These are phyloP conservation scores for Andinoacara biseriatus DNA, from an alignment of 2,113 vertebrate species.

Conservation along the genomic window DNA sequence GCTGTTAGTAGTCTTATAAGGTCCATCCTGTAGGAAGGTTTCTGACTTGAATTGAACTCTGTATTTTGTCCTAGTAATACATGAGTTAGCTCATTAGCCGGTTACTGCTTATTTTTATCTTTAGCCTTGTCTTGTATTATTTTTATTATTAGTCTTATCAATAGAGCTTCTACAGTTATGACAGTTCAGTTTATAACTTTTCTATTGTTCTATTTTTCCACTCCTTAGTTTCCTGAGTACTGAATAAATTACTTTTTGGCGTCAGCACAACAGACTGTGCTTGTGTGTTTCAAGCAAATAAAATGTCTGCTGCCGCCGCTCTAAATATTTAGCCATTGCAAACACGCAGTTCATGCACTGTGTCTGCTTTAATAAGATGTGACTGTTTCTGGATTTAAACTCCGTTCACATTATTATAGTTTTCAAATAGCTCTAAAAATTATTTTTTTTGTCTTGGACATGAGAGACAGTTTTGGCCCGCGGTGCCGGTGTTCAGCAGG, in stretches of 20 bases:
- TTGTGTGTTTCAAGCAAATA: slow-evolving; percentile 55
- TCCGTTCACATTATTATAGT: slow-evolving; percentile 48
- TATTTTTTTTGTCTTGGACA: slow-evolving; percentile 29
- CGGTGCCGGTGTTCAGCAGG: slow-evolving; percentile 45
- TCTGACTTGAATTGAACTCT: slow-evolving; percentile 14
- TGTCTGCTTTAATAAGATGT: slow-evolving; percentile 61
- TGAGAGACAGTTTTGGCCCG: slow-evolving; percentile 47
- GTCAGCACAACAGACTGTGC: slow-evolving; percentile 40
- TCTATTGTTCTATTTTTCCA: slow-evolving; percentile 43
- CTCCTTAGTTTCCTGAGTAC: slow-evolving; percentile 37
- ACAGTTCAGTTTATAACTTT: slow-evolving; percentile 40
- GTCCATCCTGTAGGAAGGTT: slow-evolving; percentile 8
- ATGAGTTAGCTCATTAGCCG: background rate
- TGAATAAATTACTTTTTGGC: slow-evolving; percentile 54
- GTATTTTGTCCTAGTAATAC: slow-evolving; percentile 6
- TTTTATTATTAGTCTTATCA: slow-evolving; percentile 21
- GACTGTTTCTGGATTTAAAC: slow-evolving; percentile 62
- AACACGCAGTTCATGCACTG: slow-evolving; percentile 45
- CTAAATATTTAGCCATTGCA: slow-evolving; percentile 68
- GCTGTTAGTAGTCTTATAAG: slow-evolving; percentile 21
- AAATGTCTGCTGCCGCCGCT: slow-evolving; percentile 59
- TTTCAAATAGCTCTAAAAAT: slow-evolving; percentile 39
- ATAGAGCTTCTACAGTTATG: slow-evolving; percentile 3
- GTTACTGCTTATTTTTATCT: slow-evolving; percentile 25
- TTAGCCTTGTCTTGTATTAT: background rate